Conservation (phyloP, 1,140 invertebrate genomes). For the Drosophila erecta region DNA sequence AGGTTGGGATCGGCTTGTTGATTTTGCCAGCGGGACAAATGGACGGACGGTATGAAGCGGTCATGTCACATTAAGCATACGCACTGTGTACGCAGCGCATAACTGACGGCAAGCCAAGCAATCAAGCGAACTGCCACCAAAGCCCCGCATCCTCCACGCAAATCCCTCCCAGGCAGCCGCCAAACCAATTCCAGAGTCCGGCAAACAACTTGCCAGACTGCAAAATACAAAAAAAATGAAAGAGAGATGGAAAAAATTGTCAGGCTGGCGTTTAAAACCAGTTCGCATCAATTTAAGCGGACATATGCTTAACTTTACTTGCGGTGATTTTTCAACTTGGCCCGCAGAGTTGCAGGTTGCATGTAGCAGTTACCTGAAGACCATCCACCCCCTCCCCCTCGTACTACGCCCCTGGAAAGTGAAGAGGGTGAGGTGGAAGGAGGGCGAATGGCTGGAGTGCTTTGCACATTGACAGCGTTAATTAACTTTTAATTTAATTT, state of each 20-base stretch:
- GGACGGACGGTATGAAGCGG: conserved; percentile 10
- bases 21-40: conserved; percentile 34
- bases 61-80: conserved; percentile 78
- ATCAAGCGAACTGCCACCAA: conserved; percentile 35
- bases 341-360: conserved; percentile 61
- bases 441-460: conserved; percentile 55
- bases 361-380: conserved; percentile 25
- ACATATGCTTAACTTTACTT: conserved; percentile 81
- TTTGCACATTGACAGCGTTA: conserved; percentile 83
- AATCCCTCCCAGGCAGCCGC: conserved; percentile 32
- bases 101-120: conserved; percentile 57
- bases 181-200: conserved; percentile 55
- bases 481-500: conserved; percentile 84
- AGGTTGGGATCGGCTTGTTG: conserved; percentile 48
- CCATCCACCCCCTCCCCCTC: background rate
- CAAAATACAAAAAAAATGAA: background rate
- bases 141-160: conserved; percentile 4
- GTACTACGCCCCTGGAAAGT: background rate
- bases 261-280: conserved; percentile 74
- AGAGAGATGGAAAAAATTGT: conserved; percentile 46
- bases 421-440: background rate
- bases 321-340: conserved; percentile 77
- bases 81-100: conserved; percentile 66
- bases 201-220: conserved; percentile 46
- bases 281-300: conserved; percentile 76